Base-by-base conservation (phyloP, 2,888 invertebrate genomes). In the Thelaira solivaga region DNA sequence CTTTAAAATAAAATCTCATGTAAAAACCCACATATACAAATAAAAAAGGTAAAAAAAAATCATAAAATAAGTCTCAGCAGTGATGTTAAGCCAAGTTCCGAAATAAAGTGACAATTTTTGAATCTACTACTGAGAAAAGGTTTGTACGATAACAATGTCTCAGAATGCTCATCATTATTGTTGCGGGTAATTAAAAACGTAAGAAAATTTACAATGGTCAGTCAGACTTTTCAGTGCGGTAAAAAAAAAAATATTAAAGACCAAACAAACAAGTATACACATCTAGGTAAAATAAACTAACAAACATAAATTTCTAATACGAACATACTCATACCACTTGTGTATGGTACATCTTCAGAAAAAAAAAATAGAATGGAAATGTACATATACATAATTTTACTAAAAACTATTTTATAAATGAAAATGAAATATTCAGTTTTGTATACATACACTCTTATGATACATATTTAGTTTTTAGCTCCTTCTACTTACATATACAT, bases 271-370 rank as follows among this genome's bases (percentile, higher is more conserved):
- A 39, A 39, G 8, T 8, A 31, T 2, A 8, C 31, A 31, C 6
- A 39, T 13, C 26, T 72, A 67, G 83, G 82, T 80, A 51, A 49
- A 18, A 80, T n/a, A n/a, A n/a, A n/a, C 22, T 73, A 81, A 81
- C 77, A 72, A 80, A 76, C 59, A 65, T 16, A 24, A 47, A 18
- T 24, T 36, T 62, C 22, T 7, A 8, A 43, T 22, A 11, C 13
- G 22, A 16, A 29, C 26, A 29, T 51, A 59, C 43, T 36, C 26
- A 11, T 31, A 16, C 4, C 36, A 57, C n/a, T n/a, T n/a, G n/a
- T n/a, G n/a, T n/a, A n/a, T n/a, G n/a, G n/a, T n/a, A n/a, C n/a
- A n/a, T n/a, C n/a, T n/a, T n/a, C n/a, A n/a, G n/a, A n/a, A n/a
- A n/a, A n/a, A n/a, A n/a, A n/a, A n/a, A n/a, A n/a, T n/a, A n/a